These are phyloP conservation scores for Dynastes tityus DNA, from an alignment of 2,888 invertebrate species.

Conservation along the genomic window DNA sequence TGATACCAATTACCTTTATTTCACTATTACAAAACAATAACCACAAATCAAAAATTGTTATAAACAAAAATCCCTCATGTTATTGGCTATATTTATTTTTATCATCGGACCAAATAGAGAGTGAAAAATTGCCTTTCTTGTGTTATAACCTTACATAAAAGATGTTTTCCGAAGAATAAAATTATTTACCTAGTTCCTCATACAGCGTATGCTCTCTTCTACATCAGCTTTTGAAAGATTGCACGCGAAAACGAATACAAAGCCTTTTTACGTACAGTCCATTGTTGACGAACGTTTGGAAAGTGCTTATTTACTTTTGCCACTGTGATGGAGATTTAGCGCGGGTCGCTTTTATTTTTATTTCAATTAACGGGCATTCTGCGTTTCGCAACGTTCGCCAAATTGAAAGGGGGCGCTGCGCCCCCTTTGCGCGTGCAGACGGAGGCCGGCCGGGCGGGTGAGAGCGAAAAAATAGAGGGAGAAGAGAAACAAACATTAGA, in stretches of 20 bases:
- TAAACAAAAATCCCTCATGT: too few relatives aligned
- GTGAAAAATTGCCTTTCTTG: too few relatives aligned
- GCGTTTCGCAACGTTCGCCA: conserved; percentile 37
- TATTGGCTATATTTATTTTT: too few relatives aligned
- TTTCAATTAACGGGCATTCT: conserved; percentile 38
- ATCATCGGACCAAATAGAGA: too few relatives aligned
- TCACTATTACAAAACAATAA: too few relatives aligned
- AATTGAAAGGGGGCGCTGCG: conserved; percentile 26
- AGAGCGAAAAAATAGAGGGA: conserved; percentile 1
- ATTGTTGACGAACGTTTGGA: conserved; percentile 24
- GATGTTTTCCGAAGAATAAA: too few relatives aligned
- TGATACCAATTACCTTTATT: too few relatives aligned
- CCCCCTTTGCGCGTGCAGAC: conserved; percentile 14
- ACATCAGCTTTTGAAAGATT: not conserved
- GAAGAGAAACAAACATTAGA: conserved; percentile 17
- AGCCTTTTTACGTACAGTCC: not conserved
- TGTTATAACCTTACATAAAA: too few relatives aligned
- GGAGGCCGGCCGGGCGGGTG: not conserved
- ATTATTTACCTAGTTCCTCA: too few relatives aligned
- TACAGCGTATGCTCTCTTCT: not conserved
- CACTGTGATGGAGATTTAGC: conserved; percentile 35
- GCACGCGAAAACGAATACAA: conserved; percentile 14
- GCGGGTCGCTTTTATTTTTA: conserved; percentile 36
- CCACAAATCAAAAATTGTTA: too few relatives aligned
- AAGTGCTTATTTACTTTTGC: conserved; percentile 42